Evolutionary conservation across 2,797 vertebrate genomes (phyloP).

Genomic region (Microtus californicus): DNA sequence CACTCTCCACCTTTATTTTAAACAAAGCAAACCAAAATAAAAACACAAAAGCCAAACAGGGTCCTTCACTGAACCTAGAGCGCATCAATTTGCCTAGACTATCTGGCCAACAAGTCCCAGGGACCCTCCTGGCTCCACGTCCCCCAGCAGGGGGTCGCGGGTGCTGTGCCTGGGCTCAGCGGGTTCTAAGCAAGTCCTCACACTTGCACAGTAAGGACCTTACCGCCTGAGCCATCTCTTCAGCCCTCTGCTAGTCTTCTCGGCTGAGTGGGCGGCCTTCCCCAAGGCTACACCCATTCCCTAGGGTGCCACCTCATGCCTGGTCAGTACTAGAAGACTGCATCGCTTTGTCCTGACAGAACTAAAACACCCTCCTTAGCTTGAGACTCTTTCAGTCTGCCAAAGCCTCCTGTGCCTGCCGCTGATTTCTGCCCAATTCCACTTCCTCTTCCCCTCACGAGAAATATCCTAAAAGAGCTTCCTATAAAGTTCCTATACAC

Average conservation of each 20-base stretch:
- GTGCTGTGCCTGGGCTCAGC: neutral
- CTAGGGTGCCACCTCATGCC: neutral
- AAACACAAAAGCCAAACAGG: neutral
- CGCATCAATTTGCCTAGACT: neutral
- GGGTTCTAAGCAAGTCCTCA: neutral
- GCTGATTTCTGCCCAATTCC: neutral
- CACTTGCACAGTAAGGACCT: neutral
- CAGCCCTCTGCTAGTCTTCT: neutral
- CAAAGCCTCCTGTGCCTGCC: neutral
- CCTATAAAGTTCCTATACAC: neutral
- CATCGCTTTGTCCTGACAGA: neutral
- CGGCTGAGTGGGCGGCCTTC: neutral
- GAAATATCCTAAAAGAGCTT: neutral
- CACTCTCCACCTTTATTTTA: neutral
- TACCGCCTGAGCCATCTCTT: neutral
- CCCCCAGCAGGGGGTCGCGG: neutral
- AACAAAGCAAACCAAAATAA: neutral
- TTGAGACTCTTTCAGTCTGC: neutral
- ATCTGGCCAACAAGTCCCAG: neutral
- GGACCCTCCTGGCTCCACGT: neutral
- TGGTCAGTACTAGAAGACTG: neutral
- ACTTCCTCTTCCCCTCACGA: neutral
- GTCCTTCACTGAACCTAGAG: neutral
- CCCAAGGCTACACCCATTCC: neutral
- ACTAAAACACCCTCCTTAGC: neutral